Evolutionary conservation across 2,888 invertebrate genomes (phyloP), one percentile per base, ranked within the genome.

Genomic region (Noctuana brunneofusca): DNA sequence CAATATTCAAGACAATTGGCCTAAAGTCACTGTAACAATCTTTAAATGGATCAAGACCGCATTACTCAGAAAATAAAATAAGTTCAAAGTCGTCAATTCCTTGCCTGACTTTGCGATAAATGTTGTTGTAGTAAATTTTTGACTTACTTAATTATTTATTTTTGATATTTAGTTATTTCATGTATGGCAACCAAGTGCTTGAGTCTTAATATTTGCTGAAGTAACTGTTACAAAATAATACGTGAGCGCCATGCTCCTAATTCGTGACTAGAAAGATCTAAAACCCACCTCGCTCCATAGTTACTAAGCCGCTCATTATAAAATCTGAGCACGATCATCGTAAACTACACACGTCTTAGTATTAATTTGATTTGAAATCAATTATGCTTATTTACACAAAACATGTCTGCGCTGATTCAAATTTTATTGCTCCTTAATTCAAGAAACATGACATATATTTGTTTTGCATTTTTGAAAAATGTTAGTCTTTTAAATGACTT

Each of bases 191-290:
- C 41, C n/a, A 41, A n/a, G n/a, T 22, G 24, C 24, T 43, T 41
- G 41, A 56, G 16, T 22, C 46, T 59, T 20, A 55, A 48, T 38
- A 48, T 54, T 54, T 46, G 27, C 30, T 55, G 62, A 49, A 41
- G 55, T 41, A 56, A 50, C 16, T 38, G 22, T 63, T 53, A 46
- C 63, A 22, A 75, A 73, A 73, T 70, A 66, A 69, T 75, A 81
- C 83, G 81, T 81, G 81, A 18, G 27, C 30, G 6, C 75, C 70
- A 69, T 78, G 77, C 77, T 78, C 72, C 69, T 71, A 73, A 78
- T 79, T 83, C 87, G 84, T 86, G 89, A 85, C 82, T 71, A 74
- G 84, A 76, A 77, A 78, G 70, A 63, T 68, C 68, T 71, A 72
- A 72, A 68, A 68, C 68, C 60, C 66, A 69, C 68, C 18, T 20